Conservation (phyloP, 2,113 vertebrate genomes). For the Fulmarus glacialis region DNA sequence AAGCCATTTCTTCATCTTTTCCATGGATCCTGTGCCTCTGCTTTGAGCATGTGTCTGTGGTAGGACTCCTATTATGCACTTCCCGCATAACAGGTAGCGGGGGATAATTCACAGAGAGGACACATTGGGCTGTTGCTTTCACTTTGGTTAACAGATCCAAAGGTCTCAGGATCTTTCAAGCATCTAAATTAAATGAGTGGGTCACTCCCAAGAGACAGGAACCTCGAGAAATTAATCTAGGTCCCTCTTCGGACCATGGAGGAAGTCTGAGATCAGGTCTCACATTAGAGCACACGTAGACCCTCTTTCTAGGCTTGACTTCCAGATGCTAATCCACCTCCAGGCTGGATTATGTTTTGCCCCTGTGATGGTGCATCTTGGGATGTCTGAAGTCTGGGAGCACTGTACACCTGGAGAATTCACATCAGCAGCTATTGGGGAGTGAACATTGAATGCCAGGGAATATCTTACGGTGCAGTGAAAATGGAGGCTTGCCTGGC, state of each 20-base stretch:
- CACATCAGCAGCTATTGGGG: neutral
- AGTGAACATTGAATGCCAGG: neutral
- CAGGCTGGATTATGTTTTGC: neutral
- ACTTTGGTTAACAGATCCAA: neutral
- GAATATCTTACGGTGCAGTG: neutral
- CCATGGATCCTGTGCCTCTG: neutral
- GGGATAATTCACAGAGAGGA: neutral
- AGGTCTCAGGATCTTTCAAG: neutral
- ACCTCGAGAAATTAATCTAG: neutral
- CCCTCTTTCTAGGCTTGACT: neutral
- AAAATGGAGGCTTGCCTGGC: neutral
- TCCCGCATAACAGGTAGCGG: accelerated
- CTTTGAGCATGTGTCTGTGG: neutral
- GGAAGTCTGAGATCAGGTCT: neutral
- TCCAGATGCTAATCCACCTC: neutral
- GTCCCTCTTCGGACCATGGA: neutral
- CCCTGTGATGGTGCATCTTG: too few relatives aligned
- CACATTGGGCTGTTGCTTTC: neutral
- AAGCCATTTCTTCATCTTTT: neutral
- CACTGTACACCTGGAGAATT: neutral
- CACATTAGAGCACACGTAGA: neutral
- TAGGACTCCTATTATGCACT: neutral
- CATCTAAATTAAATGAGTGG: neutral
- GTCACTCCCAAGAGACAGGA: neutral
- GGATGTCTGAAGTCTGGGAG: neutral